Evolutionary conservation across 2,888 invertebrate genomes (phyloP).

Genomic region (Ethmia dodecea): DNA sequence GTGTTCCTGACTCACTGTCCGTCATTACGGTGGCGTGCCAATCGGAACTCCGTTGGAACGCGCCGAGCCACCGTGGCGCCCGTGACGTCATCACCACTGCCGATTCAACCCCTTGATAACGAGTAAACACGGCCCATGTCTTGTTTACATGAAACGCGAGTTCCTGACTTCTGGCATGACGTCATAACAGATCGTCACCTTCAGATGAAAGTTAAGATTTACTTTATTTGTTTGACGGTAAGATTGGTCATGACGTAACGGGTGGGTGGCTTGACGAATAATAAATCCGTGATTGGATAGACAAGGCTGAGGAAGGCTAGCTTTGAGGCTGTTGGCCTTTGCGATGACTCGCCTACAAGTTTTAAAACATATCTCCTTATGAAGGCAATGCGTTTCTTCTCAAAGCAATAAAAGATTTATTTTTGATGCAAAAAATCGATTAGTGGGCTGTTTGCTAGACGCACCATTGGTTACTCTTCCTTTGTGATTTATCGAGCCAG

Average conservation of each 20-base stretch:
- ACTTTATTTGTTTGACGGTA: constrained; percentile 5
- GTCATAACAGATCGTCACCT: constrained; percentile 6
- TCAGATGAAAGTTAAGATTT: constrained; percentile 1
- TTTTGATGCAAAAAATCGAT: too few species aligned
- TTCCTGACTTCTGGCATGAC: constrained; percentile 12
- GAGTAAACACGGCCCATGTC: constrained; percentile 37
- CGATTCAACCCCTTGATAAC: constrained; percentile 22
- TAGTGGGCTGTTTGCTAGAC: too few species aligned
- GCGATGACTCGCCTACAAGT: constrained; percentile 66
- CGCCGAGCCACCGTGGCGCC: constrained; percentile 54
- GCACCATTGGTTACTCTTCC: too few species aligned
- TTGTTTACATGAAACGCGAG: constrained; percentile 31
- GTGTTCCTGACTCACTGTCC: constrained; percentile 21
- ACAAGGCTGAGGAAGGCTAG: constrained; percentile 57
- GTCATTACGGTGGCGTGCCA: constrained; percentile 54
- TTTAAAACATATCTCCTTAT: constrained; percentile 11
- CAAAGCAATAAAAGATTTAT: neutral
- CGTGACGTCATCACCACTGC: constrained; percentile 52
- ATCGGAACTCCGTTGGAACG: constrained; percentile 44
- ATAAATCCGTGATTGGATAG: constrained; percentile 41
- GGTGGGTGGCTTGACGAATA: constrained; percentile 54
- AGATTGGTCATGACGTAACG: constrained; percentile 36
- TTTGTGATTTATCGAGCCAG: too few species aligned
- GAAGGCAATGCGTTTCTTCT: too few species aligned
- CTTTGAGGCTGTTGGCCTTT: constrained; percentile 52